Conservation (phyloP, 1,140 invertebrate species). For the Drosophila novamexicana region DNA sequence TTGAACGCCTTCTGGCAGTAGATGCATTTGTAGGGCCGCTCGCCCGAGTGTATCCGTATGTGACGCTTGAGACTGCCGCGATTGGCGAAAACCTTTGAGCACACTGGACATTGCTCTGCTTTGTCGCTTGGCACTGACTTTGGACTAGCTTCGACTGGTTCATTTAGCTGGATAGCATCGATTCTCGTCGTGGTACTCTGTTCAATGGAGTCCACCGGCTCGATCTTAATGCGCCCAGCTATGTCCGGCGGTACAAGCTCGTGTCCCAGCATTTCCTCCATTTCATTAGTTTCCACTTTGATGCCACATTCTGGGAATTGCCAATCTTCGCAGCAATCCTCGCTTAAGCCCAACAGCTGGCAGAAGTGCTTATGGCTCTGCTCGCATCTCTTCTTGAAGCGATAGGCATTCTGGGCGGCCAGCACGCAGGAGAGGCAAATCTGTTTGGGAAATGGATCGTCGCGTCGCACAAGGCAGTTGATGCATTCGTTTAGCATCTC, state of each 20-base stretch:
- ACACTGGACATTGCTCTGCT: not conserved
- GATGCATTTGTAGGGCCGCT: not conserved
- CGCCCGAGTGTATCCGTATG: constrained; percentile 7
- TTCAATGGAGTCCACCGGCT: too few relatives aligned
- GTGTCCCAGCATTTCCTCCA: not conserved
- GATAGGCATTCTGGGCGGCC: constrained; percentile 4
- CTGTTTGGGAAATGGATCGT: constrained; percentile 23
- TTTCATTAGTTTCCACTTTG: constrained; percentile 2
- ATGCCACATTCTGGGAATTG: not conserved
- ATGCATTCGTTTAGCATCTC: constrained; percentile 31
- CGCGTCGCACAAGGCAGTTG: not conserved
- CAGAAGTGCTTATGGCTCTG: constrained; percentile 20
- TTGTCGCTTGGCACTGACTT: not conserved
- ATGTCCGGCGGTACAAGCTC: not conserved
- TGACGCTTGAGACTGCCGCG: constrained; percentile 4
- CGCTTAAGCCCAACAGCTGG: not conserved
- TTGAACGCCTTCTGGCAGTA: constrained; percentile 11
- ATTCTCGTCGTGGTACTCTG: too few relatives aligned
- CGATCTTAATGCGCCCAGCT: too few relatives aligned
- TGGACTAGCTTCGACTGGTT: not conserved
- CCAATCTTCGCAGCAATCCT: not conserved
- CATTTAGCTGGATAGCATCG: not conserved
- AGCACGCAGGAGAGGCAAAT: constrained; percentile 9
- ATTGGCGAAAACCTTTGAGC: constrained; percentile 8
- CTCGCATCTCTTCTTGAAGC: constrained; percentile 15